phyloP scores from a whole-genome alignment of 2,888 invertebrate species.

The Lithophane socia region DNA sequence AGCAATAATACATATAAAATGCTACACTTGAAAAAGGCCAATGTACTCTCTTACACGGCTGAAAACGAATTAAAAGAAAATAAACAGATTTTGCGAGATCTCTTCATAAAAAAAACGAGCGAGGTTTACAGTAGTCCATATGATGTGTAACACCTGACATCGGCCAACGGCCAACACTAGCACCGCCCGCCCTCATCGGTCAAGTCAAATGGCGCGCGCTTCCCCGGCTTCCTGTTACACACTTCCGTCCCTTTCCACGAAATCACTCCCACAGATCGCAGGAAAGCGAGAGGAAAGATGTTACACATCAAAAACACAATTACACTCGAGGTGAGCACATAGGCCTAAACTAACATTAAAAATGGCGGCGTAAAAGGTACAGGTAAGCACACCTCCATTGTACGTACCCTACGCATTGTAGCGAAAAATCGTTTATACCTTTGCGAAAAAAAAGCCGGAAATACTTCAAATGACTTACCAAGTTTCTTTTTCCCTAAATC shows the following conservation, averaged over 20 bases:
- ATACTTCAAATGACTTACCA: slow-evolving; percentile 32
- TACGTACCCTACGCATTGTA: slow-evolving; percentile 18
- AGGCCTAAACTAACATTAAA: slow-evolving; percentile 54
- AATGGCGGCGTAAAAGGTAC: slow-evolving; percentile 23
- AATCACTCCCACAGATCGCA: too few species aligned
- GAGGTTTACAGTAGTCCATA: too few species aligned
- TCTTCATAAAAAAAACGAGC: background rate
- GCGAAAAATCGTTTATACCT: slow-evolving; percentile 42
- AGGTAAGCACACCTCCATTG: slow-evolving; percentile 28
- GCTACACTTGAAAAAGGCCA: slow-evolving; percentile 8
- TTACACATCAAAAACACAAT: slow-evolving; percentile 29
- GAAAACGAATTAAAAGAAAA: slow-evolving; percentile 23
- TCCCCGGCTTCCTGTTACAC: too few species aligned
- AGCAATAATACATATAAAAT: slow-evolving; percentile 22
- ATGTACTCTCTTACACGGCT: slow-evolving; percentile 4
- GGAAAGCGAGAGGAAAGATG: too few species aligned
- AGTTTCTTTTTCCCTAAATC: slow-evolving; percentile 15
- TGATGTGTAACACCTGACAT: too few species aligned
- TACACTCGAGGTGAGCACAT: background rate
- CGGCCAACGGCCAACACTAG: too few species aligned
- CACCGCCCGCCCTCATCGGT: too few species aligned
- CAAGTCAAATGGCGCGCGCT: too few species aligned
- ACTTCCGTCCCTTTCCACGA: too few species aligned
- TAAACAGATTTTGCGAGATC: background rate
- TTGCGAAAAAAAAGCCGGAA: slow-evolving; percentile 33